Conservation (phyloP, 1,140 invertebrate species). For the Cydia pomonella region DNA sequence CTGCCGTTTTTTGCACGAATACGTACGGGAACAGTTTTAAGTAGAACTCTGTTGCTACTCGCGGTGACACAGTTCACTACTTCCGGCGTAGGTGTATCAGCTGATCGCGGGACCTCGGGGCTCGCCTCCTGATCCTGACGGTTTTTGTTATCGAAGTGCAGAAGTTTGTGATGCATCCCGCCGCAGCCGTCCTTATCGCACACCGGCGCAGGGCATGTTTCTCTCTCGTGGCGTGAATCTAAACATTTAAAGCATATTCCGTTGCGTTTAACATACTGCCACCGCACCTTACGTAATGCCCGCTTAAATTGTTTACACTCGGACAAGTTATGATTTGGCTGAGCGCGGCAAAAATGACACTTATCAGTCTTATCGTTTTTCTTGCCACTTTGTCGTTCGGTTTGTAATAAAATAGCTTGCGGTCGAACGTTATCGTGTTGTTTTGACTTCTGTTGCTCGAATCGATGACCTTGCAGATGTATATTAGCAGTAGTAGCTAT, state of each 20-base stretch:
- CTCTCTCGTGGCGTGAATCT: not conserved
- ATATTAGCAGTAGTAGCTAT: not conserved
- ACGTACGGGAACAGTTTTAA: conserved; percentile 10
- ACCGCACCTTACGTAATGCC: not conserved
- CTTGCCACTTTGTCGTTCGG: not conserved
- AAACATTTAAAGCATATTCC: conserved; percentile 30
- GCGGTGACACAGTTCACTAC: not conserved
- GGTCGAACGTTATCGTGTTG: not conserved
- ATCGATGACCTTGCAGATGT: not conserved
- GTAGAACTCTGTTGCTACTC: not conserved
- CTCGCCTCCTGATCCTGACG: not conserved
- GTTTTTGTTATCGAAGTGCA: conserved; percentile 10
- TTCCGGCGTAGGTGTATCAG: not conserved
- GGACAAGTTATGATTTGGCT: not conserved
- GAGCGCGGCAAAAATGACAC: not conserved
- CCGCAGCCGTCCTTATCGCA: conserved; percentile 22
- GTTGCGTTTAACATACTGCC: conserved; percentile 7
- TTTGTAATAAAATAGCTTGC: conserved; percentile 18
- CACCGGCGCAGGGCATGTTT: not conserved
- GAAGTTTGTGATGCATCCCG: conserved; percentile 2
- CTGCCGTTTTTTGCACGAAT: not conserved
- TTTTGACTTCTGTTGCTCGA: not conserved
- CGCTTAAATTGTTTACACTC: conserved; percentile 1
- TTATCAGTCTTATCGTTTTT: not conserved
- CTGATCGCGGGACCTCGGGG: not conserved